These are phyloP conservation scores for Neomorphus geoffroyi DNA, from an alignment of 2,797 vertebrate genomes.

Conservation along the genomic window DNA sequence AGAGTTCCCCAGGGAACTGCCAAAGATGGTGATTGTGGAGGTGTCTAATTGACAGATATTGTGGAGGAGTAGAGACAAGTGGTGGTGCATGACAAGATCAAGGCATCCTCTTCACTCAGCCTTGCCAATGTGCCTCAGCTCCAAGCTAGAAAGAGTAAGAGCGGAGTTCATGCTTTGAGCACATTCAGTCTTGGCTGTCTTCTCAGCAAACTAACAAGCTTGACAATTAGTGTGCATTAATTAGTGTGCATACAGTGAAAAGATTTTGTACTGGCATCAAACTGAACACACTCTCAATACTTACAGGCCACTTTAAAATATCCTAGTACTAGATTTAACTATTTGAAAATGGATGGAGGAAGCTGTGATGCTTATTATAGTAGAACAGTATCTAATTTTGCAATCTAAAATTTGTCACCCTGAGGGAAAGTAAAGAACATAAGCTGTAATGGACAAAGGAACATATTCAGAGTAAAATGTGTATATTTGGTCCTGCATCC, in stretches of 20 bases:
- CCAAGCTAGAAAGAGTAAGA: not conserved
- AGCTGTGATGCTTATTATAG: not conserved
- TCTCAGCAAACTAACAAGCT: not conserved
- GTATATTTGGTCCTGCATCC: not conserved
- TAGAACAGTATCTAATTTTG: not conserved
- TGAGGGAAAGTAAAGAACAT: not conserved
- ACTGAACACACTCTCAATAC: not conserved
- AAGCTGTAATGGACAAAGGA: not conserved
- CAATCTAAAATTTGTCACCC: not conserved
- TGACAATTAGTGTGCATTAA: not conserved
- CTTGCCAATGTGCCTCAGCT: not conserved
- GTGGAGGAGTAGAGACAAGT: not conserved
- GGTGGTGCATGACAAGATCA: not conserved
- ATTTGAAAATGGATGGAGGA: not conserved
- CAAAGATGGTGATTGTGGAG: not conserved
- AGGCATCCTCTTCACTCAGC: not conserved
- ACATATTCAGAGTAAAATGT: not conserved
- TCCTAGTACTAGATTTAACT: not conserved
- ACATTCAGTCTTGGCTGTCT: not conserved
- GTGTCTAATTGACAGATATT: not conserved
- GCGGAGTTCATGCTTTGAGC: too few relatives aligned
- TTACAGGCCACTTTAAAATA: slow-evolving; percentile 10
- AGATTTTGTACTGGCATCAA: slow-evolving; percentile 20
- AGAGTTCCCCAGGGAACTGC: not conserved
- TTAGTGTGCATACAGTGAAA: not conserved